Percentiles rank a stretch among this genome's conserved stretches.
phyloP scores from a whole-genome alignment of 2,113 vertebrate species.

The Smithornis capensis region DNA sequence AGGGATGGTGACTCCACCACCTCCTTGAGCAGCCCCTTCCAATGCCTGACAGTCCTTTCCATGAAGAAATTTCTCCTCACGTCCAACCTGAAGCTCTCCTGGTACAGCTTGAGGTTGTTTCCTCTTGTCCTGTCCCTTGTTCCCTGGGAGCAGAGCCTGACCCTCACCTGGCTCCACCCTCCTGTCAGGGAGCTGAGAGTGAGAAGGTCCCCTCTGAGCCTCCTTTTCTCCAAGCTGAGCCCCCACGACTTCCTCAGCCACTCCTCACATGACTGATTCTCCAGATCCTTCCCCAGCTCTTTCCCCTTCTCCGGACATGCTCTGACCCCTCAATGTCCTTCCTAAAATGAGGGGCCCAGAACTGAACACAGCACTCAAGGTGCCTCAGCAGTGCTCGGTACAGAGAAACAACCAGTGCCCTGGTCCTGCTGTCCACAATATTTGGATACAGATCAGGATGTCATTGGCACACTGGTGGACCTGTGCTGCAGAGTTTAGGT shows the following conservation, averaged over 20 bases:
- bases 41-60: neutral
- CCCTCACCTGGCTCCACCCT: neutral
- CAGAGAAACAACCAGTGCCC: neutral
- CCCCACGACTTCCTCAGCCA: neutral
- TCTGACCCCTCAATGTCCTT: neutral
- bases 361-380: neutral
- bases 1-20: neutral
- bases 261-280: neutral
- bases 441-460: neutral
- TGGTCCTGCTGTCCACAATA: neutral
- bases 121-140: neutral
- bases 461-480: neutral
- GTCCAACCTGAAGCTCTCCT: neutral
- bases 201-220: neutral
- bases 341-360: neutral
- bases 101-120: neutral
- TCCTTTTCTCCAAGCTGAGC: neutral
- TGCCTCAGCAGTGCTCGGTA: neutral
- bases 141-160: neutral
- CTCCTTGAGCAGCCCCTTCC: neutral
- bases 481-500: neutral
- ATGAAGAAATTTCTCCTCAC: neutral
- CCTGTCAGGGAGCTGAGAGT: neutral
- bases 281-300: neutral
- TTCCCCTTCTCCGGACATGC: fast-evolving